A percentile compares a stretch with the other conserved stretches of the same genome.
These are phyloP conservation scores for Betta splendens DNA, from an alignment of 2,797 vertebrate species.

Conservation along the genomic window DNA sequence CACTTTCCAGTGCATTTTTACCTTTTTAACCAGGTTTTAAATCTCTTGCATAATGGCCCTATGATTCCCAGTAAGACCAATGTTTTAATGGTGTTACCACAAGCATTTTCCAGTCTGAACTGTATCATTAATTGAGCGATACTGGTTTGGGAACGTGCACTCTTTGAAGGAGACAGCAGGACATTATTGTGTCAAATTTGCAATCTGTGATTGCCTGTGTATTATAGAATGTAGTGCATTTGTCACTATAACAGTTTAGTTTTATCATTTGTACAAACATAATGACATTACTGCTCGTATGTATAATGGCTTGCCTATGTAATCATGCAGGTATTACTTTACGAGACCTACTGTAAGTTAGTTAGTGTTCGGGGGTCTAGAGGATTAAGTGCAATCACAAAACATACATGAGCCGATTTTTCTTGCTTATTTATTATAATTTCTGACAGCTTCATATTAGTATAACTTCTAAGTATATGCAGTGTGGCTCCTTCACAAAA, in stretches of 20 bases:
- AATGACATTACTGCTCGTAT: constrained; percentile 67
- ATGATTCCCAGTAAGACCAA: constrained; percentile 17
- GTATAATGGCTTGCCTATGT: constrained; percentile 70
- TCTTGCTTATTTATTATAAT: constrained; percentile 88
- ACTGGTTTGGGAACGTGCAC: constrained; percentile 48
- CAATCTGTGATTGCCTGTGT: constrained; percentile 99
- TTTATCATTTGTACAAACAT: constrained; percentile 81
- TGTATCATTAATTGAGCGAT: constrained; percentile 27
- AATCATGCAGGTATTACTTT: constrained; percentile 76
- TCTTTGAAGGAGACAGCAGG: constrained; percentile 42
- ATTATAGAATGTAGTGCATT: constrained; percentile 85
- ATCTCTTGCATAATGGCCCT: constrained; percentile 18
- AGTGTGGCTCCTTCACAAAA: constrained; percentile 66
- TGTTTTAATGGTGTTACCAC: constrained; percentile 3
- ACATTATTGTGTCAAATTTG: constrained; percentile 83
- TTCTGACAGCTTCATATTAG: constrained; percentile 64
- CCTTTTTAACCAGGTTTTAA: constrained; percentile 23
- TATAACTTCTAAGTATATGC: constrained; percentile 64
- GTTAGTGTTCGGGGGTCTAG: constrained; percentile 82
- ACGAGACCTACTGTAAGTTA: constrained; percentile 76
- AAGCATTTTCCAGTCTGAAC: constrained; percentile 20
- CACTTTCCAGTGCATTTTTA: background rate
- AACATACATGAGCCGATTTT: constrained; percentile 84
- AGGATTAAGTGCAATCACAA: constrained; percentile 92
- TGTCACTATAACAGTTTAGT: constrained; percentile 84